Evolutionary conservation across 2,888 invertebrate genomes (phyloP).

Genomic region (Altica lythri): DNA sequence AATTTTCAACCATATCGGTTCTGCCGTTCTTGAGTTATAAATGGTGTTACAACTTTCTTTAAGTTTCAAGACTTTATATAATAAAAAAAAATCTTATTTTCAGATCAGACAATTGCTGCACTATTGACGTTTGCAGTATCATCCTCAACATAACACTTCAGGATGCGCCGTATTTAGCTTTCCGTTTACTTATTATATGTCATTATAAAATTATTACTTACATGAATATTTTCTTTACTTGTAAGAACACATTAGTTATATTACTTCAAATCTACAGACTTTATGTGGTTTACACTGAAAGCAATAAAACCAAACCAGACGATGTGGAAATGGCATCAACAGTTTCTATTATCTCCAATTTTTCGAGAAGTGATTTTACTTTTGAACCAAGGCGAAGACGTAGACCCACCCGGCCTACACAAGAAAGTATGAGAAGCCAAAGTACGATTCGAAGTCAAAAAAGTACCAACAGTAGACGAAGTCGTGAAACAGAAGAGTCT

Average conservation of each 20-base stretch:
- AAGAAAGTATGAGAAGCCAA: conserved; percentile 17
- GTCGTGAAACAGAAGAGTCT: conserved; percentile 34
- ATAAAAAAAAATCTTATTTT: conserved; percentile 31
- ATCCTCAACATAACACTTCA: conserved; percentile 84
- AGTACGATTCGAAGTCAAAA: conserved; percentile 17
- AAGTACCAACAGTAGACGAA: conserved; percentile 28
- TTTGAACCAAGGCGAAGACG: conserved; percentile 36
- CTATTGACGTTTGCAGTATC: conserved; percentile 88
- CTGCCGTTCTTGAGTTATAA: too few species aligned
- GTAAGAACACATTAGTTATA: conserved; percentile 88
- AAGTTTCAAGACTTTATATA: too few species aligned
- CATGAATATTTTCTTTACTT: conserved; percentile 96
- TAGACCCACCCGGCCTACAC: conserved; percentile 44
- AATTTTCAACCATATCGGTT: too few species aligned
- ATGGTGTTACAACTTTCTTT: too few species aligned
- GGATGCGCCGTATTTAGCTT: conserved; percentile 87
- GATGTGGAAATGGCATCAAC: conserved; percentile 46
- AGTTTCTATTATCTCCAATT: conserved; percentile 59
- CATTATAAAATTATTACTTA: conserved; percentile 89
- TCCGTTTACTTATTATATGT: conserved; percentile 82
- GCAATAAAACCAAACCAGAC: conserved; percentile 53
- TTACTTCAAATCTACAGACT: conserved; percentile 79
- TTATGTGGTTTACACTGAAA: conserved; percentile 79
- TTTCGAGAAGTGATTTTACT: conserved; percentile 54
- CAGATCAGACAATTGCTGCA: conserved; percentile 74